phyloP scores from a whole-genome alignment of 2,113 vertebrate genomes.

The Alosa alosa region DNA sequence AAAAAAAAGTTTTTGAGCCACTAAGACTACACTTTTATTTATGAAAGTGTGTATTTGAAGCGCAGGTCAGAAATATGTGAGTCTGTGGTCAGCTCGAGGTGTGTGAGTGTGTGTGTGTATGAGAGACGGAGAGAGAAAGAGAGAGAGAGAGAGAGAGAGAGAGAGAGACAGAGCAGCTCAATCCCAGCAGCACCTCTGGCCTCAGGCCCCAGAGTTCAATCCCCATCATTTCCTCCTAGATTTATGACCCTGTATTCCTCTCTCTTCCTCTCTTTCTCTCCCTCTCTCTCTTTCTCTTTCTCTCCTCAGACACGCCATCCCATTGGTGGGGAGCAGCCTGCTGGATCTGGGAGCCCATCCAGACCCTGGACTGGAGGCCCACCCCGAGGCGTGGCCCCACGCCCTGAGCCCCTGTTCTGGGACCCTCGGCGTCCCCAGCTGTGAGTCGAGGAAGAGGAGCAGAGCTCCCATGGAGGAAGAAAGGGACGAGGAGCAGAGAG shows the following conservation, averaged over 20 bases:
- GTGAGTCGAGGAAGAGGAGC: conserved; percentile 28
- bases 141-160: too few species aligned
- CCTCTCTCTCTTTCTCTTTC: not conserved
- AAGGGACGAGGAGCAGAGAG: not conserved
- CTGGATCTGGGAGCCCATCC: conserved; percentile 69
- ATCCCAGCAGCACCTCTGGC: not conserved
- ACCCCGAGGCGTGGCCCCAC: conserved; percentile 75
- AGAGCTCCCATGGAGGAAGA: not conserved
- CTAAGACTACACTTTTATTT: too few species aligned
- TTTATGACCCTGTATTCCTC: not conserved
- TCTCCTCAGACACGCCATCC: conserved; percentile 57
- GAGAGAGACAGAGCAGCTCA: not conserved
- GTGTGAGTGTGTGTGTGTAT: not conserved
- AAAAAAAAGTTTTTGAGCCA: too few species aligned
- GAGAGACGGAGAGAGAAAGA: too few species aligned
- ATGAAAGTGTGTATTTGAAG: too few species aligned
- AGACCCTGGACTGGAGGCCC: conserved; percentile 62
- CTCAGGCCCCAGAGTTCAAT: not conserved
- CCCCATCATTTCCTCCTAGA: not conserved
- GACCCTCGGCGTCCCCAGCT: not conserved
- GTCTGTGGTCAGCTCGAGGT: not conserved
- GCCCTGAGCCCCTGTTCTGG: conserved; percentile 56
- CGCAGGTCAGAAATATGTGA: too few species aligned
- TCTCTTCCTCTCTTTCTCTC: not conserved
- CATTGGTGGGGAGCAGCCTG: conserved; percentile 65